These are phyloP conservation scores for Anastrepha ludens DNA, from an alignment of 1,140 invertebrate genomes.

Conservation along the genomic window DNA sequence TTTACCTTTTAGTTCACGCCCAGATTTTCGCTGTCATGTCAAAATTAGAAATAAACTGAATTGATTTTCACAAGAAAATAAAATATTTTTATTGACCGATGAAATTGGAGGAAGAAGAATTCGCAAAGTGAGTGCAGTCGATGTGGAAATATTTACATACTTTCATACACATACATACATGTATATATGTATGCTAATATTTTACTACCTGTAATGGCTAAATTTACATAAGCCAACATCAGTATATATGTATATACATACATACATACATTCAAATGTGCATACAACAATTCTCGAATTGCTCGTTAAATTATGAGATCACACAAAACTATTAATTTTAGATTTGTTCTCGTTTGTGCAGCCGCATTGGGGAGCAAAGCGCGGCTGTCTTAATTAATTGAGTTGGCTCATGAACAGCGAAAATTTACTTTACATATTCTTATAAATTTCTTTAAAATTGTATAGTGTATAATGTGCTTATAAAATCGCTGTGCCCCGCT, in stretches of 20 bases:
- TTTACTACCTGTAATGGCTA: too few species aligned
- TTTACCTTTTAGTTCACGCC: conserved; percentile 10
- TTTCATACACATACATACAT: neutral
- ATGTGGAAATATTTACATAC: neutral
- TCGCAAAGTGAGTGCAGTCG: neutral
- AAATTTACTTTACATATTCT: neutral
- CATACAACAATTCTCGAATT: neutral
- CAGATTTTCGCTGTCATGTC: conserved; percentile 35
- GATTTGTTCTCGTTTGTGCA: neutral
- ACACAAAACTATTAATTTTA: conserved; percentile 18
- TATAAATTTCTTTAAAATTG: neutral
- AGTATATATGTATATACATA: neutral
- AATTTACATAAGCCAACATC: too few species aligned
- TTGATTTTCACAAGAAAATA: conserved; percentile 3
- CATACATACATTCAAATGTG: neutral
- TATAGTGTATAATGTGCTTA: neutral
- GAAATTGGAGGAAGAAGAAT: neutral
- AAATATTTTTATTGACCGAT: conserved; percentile 10
- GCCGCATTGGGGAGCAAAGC: conserved; percentile 51
- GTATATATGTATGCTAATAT: conserved; percentile 3
- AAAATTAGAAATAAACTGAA: neutral
- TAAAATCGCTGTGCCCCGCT: neutral
- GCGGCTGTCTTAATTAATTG: conserved; percentile 14
- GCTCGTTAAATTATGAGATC: conserved; percentile 16
- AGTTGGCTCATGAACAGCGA: neutral